These are phyloP conservation scores for Macquaria australasica DNA, from an alignment of 2,113 vertebrate species.

Conservation along the genomic window DNA sequence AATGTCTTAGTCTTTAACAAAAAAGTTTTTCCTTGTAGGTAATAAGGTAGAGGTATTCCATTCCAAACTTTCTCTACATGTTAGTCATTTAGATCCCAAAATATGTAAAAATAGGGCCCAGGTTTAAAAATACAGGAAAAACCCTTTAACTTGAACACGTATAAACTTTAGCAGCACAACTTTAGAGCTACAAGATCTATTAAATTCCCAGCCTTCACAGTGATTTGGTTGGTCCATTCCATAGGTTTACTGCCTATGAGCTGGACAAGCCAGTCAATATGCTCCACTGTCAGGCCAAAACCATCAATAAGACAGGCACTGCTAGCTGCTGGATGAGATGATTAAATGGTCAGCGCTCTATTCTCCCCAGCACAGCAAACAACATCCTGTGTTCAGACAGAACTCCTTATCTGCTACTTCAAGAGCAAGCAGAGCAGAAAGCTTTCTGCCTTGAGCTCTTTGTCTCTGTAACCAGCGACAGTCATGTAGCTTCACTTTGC, in stretches of 20 bases:
- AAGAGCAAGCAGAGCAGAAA: slow-evolving; percentile 8
- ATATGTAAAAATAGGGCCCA: too few relatives aligned
- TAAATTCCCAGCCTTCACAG: neutral
- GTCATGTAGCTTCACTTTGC: slow-evolving; percentile 1
- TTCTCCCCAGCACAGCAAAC: slow-evolving; percentile 22
- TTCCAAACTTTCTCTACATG: too few relatives aligned
- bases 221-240: neutral
- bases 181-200: too few relatives aligned
- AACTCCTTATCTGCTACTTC: slow-evolving; percentile 33
- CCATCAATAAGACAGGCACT: slow-evolving; percentile 27
- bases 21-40: too few relatives aligned
- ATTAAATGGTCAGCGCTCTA: slow-evolving; percentile 46
- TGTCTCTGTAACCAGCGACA: neutral
- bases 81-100: too few relatives aligned
- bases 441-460: slow-evolving; percentile 11
- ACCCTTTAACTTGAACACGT: neutral
- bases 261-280: slow-evolving; percentile 7
- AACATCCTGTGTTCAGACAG: slow-evolving; percentile 44
- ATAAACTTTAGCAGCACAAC: neutral
- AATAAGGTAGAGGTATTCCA: too few relatives aligned
- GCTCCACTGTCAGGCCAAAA: slow-evolving; percentile 19
- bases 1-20: too few relatives aligned
- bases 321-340: slow-evolving; percentile 35
- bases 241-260: neutral
- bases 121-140: too few relatives aligned